Evolutionary conservation across 2,888 invertebrate genomes (phyloP), one percentile per base, ranked within the genome.

Genomic region (Hydrotaea diabolus): DNA sequence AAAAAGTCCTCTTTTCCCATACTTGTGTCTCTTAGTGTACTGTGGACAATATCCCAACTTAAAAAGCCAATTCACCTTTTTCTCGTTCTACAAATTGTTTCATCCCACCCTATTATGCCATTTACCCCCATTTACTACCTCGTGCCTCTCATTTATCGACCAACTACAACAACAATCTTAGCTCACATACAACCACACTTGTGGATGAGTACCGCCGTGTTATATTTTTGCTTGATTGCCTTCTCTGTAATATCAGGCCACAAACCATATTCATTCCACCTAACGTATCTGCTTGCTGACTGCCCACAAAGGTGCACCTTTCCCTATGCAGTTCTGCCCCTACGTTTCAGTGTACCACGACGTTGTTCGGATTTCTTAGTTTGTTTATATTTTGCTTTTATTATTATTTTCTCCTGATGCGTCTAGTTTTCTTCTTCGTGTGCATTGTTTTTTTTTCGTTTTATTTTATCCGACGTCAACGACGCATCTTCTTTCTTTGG

Each of bases 191-290:
- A 79, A 23, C 13, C 46, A 17, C 75, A 69, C 74, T 82, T 79
- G 72, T 75, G 72, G 26, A 53, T 57, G 76, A 85, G 81, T 82
- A 82, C 21, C 78, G 49, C 39, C 78, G 53, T 81, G 74, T 84
- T 84, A 53, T 76, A 76, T 73, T 79, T 69, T 73, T 64, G 75
- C 76, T 77, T 66, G 72, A 79, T 79, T 66, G 76, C 73, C 64
- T 73, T 66, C 49, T 76, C 53, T 62, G 55, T 36, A n/a, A n/a
- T n/a, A 46, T 69, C 57, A 66, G 69, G 75, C 26, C 55, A 64
- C 39, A 76, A 79, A 76, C 66, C 39, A 66, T 64, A 36, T 19
- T 64, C 64, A 36, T 64, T 17, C 43, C 66, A 19, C 21, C 15
- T 66, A 59, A 69, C 66, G 59, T 71, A 59, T 19, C 69, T 79